Percentiles rank a stretch among this genome's conserved stretches.
phyloP scores from a whole-genome alignment of 2,888 invertebrate genomes.

The Lasioglossum villosulum region DNA sequence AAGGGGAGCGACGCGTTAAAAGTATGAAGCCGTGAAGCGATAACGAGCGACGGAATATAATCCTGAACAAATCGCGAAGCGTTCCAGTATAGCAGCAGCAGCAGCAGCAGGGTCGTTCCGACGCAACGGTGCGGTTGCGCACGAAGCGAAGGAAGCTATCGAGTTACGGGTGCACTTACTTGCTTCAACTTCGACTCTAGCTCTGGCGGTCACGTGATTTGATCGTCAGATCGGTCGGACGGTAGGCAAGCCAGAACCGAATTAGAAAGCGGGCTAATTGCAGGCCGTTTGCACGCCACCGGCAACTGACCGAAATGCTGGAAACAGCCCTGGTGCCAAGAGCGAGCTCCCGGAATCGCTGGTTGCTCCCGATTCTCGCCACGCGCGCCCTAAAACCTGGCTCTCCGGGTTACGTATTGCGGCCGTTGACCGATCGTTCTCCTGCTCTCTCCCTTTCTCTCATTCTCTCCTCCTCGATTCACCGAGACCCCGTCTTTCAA shows the following conservation, averaged over 20 bases:
- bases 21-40: background rate
- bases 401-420: conserved; percentile 17
- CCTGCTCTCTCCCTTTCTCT: background rate
- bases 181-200: conserved; percentile 71
- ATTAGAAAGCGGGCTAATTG: conserved; percentile 82
- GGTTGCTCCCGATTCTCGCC: conserved; percentile 59
- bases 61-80: conserved; percentile 34
- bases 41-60: conserved; percentile 24
- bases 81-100: background rate
- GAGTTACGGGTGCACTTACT: conserved; percentile 51
- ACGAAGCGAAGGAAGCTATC: conserved; percentile 34
- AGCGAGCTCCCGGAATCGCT: conserved; percentile 39
- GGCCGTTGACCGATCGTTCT: background rate
- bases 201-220: conserved; percentile 77
- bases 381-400: conserved; percentile 28
- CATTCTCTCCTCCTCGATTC: background rate
- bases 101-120: too few relatives aligned
- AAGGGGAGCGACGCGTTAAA: background rate
- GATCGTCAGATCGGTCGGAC: conserved; percentile 79
- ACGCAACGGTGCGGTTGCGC: background rate
- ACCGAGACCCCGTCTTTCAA: conserved; percentile 7
- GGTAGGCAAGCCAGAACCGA: conserved; percentile 74
- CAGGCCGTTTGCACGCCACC: conserved; percentile 80
- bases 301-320: conserved; percentile 77
- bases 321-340: conserved; percentile 56